A percentile compares a stretch with the other conserved stretches of the same genome.
These are phyloP conservation scores for Gopherus evgoodei DNA, from an alignment of 2,113 vertebrate species.

Conservation along the genomic window DNA sequence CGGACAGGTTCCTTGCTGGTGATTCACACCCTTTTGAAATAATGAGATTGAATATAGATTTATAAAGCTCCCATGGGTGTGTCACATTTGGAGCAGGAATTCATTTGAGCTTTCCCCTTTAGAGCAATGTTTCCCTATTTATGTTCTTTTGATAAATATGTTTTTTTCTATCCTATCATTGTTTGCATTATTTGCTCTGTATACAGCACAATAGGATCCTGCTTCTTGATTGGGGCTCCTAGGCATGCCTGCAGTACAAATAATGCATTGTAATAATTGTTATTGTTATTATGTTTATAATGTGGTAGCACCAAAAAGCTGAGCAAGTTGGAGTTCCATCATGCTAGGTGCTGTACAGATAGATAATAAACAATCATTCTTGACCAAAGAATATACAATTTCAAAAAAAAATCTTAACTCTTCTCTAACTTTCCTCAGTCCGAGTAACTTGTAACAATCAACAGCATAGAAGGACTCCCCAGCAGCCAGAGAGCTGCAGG, in stretches of 20 bases:
- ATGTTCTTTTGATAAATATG: not conserved
- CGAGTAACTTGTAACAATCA: not conserved
- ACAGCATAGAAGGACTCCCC: not conserved
- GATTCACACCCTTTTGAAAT: slow-evolving; percentile 10
- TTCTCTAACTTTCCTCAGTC: not conserved
- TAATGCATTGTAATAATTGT: not conserved
- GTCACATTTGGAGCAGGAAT: not conserved
- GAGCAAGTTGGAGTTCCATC: not conserved
- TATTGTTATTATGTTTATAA: not conserved
- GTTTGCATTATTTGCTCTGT: not conserved
- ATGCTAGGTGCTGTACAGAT: not conserved
- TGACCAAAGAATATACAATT: not conserved
- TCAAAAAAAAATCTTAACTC: not conserved
- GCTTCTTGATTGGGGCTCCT: not conserved
- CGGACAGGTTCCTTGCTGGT: not conserved
- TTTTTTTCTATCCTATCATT: not conserved
- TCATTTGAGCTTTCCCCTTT: slow-evolving; percentile 9
- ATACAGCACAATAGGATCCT: not conserved
- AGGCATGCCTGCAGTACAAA: not conserved
- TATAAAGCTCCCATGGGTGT: not conserved
- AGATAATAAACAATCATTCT: not conserved
- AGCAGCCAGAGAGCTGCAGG: not conserved
- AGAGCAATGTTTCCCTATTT: not conserved
- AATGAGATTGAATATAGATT: not conserved
- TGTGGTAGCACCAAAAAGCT: not conserved